phyloP scores from a whole-genome alignment of 2,888 invertebrate genomes.

The Plemyria rubiginata region DNA sequence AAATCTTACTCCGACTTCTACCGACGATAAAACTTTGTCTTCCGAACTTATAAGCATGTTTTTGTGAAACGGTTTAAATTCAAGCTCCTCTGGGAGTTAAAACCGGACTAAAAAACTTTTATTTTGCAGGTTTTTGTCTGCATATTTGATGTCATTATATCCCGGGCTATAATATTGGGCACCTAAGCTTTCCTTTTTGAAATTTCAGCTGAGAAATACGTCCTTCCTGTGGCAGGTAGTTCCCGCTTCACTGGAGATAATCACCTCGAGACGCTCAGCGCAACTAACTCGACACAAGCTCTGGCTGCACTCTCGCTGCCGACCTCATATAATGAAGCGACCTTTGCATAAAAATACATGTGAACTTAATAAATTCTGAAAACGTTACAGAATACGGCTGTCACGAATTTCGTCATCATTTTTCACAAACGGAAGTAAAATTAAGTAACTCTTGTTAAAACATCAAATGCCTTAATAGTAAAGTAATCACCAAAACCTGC shows the following conservation, averaged over 20 bases:
- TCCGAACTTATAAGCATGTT: slow-evolving; percentile 1
- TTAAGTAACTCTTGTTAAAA: too few species aligned
- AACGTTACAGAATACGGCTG: too few species aligned
- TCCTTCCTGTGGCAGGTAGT: background rate
- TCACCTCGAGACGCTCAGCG: background rate
- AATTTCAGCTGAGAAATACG: background rate
- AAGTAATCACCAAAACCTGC: too few species aligned
- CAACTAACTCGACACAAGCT: background rate
- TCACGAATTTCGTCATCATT: too few species aligned
- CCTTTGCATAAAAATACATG: background rate
- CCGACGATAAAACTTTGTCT: slow-evolving; percentile 3
- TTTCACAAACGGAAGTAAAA: too few species aligned
- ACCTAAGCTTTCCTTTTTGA: background rate
- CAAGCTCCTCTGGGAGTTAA: slow-evolving; percentile 5
- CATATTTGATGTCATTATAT: background rate
- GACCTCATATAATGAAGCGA: slow-evolving; percentile 5
- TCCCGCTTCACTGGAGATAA: background rate
- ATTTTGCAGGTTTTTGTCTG: background rate
- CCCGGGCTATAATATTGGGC: background rate
- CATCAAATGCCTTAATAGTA: too few species aligned
- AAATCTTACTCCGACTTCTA: slow-evolving; percentile 11
- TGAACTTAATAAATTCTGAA: background rate
- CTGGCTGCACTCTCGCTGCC: background rate
- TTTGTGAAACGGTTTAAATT: slow-evolving; percentile 10
- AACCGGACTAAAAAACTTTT: background rate